These are phyloP conservation scores for Ooceraea biroi DNA, from an alignment of 1,140 invertebrate genomes.

Conservation along the genomic window DNA sequence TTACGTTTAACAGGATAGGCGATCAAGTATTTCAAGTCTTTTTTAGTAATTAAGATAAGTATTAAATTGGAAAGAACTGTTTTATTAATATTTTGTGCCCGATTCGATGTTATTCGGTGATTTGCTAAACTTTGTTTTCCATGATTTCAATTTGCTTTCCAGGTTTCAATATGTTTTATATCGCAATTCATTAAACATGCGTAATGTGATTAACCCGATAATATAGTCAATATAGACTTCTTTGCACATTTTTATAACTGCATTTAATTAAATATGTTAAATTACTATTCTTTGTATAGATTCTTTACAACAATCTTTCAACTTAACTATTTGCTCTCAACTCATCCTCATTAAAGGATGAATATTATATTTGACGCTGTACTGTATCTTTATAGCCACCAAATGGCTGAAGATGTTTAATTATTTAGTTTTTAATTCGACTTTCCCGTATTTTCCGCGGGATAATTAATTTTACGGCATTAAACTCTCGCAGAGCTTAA, in stretches of 20 bases:
- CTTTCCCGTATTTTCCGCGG: background rate
- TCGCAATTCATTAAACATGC: background rate
- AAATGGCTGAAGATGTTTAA: background rate
- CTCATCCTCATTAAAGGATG: conserved; percentile 15
- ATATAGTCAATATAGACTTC: background rate
- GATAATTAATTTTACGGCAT: conserved; percentile 32
- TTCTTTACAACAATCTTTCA: background rate
- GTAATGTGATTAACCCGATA: background rate
- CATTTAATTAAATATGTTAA: background rate
- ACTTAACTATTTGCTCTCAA: background rate
- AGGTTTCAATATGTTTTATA: too few relatives aligned
- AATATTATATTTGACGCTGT: conserved; percentile 22
- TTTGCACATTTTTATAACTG: background rate
- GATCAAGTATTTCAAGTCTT: too few relatives aligned
- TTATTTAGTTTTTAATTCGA: conserved; percentile 44
- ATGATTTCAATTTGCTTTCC: too few relatives aligned
- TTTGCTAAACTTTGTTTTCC: too few relatives aligned
- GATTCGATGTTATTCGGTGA: too few relatives aligned
- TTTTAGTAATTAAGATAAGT: too few relatives aligned
- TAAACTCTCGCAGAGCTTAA: conserved; percentile 32
- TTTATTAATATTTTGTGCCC: too few relatives aligned
- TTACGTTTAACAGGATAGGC: too few relatives aligned
- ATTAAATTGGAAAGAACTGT: too few relatives aligned
- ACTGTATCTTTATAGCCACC: background rate
- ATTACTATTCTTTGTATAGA: background rate